These are phyloP conservation scores for rabbit (Oryctolagus cuniculus) DNA, from an alignment of 2,113 vertebrate species.

Conservation along the genomic window mOryCun1.1 NC_091433.1:51902001-51902500, in stretches of 20 bases:
- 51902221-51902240: conserved; percentile 80
- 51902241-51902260: conserved; percentile 68
- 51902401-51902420: not conserved
- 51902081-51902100: conserved; percentile 49
- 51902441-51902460: not conserved
- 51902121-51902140: not conserved
- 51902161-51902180: conserved; percentile 13
- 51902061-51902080: conserved; percentile 23
- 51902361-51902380: not conserved
- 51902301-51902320: conserved; percentile 38
- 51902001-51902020: conserved; percentile 19
- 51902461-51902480: not conserved
- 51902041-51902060: conserved; percentile 60
- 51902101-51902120: not conserved
- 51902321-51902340: not conserved
- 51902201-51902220: conserved; percentile 73
- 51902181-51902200: not conserved
- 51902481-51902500: not conserved
- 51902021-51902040: conserved; percentile 39
- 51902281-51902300: conserved; percentile 5
- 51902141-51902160: not conserved
- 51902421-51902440: not conserved
- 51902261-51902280: conserved; percentile 65
- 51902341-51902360: not conserved
- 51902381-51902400: not conserved